These are phyloP conservation scores for Acanthoscelides obtectus DNA, from an alignment of 2,888 invertebrate genomes.

Conservation along the genomic window DNA sequence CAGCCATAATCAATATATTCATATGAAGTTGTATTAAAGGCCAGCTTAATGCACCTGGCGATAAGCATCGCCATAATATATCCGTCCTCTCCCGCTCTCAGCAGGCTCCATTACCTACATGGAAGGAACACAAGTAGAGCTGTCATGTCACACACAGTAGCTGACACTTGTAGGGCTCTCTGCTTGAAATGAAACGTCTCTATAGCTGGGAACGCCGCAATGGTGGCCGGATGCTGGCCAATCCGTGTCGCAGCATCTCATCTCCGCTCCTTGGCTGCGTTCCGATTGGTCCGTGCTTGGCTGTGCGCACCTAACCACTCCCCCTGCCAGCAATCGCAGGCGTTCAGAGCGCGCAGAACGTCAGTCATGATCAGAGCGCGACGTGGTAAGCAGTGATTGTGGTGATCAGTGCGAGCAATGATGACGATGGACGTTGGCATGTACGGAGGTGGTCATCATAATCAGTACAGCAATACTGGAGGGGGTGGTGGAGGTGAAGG, in stretches of 20 bases:
- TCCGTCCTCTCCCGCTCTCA: not conserved
- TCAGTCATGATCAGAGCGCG: not conserved
- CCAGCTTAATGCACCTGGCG: not conserved
- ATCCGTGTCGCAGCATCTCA: slow-evolving; percentile 42
- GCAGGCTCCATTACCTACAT: not conserved
- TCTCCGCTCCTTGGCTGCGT: slow-evolving; percentile 33
- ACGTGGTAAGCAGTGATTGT: not conserved
- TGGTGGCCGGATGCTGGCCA: slow-evolving; percentile 49
- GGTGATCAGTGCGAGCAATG: slow-evolving; percentile 46
- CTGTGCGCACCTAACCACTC: slow-evolving; percentile 34
- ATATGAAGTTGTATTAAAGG: not conserved
- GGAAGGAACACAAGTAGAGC: slow-evolving; percentile 29
- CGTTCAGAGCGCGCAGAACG: not conserved
- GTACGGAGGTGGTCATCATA: slow-evolving; percentile 54
- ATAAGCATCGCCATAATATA: not conserved
- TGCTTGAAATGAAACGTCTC: slow-evolving; percentile 45
- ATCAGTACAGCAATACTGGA: slow-evolving; percentile 45
- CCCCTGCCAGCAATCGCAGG: slow-evolving; percentile 11
- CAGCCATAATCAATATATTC: too few species aligned
- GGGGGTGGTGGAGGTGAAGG: slow-evolving; percentile 41
- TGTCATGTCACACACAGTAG: slow-evolving; percentile 48
- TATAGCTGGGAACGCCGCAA: slow-evolving; percentile 36
- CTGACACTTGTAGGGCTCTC: slow-evolving; percentile 45
- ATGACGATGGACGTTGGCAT: slow-evolving; percentile 81
- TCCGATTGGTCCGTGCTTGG: slow-evolving; percentile 37